Percentiles rank a stretch among this genome's conserved stretches.
These are phyloP conservation scores for Aldrovandia affinis DNA, from an alignment of 2,797 vertebrate genomes.

Conservation along the genomic window DNA sequence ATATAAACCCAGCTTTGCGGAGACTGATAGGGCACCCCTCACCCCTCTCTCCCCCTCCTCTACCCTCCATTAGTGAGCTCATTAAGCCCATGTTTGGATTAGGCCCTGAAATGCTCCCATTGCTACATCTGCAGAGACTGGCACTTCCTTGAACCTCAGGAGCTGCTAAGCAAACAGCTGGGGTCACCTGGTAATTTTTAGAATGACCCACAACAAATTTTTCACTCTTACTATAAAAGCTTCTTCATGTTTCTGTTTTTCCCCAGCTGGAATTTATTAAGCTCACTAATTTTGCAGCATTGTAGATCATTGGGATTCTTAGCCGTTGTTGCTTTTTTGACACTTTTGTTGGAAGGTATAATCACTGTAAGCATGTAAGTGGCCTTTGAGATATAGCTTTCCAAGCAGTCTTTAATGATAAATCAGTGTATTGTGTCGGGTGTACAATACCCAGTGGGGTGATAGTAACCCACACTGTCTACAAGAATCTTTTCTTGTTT, in stretches of 20 bases:
- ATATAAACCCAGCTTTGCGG: neutral
- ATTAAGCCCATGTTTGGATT: neutral
- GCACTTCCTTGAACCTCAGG: neutral
- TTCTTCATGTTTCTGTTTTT: neutral
- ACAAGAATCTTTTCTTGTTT: neutral
- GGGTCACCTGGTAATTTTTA: neutral
- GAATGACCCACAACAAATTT: slow-evolving; percentile 15
- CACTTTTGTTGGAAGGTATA: neutral
- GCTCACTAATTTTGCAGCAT: neutral
- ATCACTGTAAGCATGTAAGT: neutral
- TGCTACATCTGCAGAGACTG: neutral
- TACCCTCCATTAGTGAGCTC: neutral
- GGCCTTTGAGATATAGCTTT: neutral
- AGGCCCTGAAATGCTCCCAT: neutral
- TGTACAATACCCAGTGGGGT: neutral
- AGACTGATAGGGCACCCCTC: slow-evolving; percentile 5
- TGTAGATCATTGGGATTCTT: neutral
- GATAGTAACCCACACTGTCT: neutral
- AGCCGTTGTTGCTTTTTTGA: neutral
- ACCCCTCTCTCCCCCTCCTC: neutral
- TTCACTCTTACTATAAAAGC: neutral
- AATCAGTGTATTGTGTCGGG: neutral
- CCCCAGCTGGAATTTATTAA: neutral
- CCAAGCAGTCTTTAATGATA: neutral
- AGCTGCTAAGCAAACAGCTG: neutral